Evolutionary conservation across 2,797 vertebrate species (phyloP).

Genomic region (Leptodactylus fallax): DNA sequence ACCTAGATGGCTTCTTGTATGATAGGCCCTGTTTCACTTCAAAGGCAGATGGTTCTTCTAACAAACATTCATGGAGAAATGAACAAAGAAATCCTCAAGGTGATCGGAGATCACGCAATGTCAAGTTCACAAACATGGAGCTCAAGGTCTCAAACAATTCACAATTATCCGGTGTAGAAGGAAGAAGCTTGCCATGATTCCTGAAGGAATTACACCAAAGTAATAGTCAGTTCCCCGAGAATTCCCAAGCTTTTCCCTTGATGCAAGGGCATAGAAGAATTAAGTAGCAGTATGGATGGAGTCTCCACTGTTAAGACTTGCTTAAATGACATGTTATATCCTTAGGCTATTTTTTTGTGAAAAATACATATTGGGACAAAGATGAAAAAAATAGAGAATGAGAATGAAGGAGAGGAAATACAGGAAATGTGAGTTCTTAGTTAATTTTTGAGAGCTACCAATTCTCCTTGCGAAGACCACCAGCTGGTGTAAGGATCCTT

Average conservation of each 20-base stretch:
- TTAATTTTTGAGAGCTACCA: too few species aligned
- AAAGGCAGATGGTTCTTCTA: neutral
- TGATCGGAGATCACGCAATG: slow-evolving; percentile 11
- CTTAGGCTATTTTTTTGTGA: neutral
- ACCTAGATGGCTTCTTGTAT: neutral
- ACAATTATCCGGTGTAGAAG: slow-evolving; percentile 20
- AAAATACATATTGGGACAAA: neutral
- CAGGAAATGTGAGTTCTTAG: too few species aligned
- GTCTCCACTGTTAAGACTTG: neutral
- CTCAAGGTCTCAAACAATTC: neutral
- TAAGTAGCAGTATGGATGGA: neutral
- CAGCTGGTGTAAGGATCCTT: too few species aligned
- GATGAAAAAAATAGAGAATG: too few species aligned
- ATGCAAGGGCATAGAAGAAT: neutral
- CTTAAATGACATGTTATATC: neutral
- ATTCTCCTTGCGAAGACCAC: too few species aligned
- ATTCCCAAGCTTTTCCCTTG: neutral
- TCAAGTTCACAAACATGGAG: slow-evolving; percentile 7
- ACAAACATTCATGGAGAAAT: neutral
- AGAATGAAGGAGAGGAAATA: too few species aligned
- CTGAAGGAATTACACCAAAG: neutral
- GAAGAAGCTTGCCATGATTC: neutral
- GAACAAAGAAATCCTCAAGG: slow-evolving; percentile 19
- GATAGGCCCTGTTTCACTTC: neutral
- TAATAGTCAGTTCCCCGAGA: neutral